phyloP scores from a whole-genome alignment of 2,888 invertebrate species.

The Hypselothyrea guttata region DNA sequence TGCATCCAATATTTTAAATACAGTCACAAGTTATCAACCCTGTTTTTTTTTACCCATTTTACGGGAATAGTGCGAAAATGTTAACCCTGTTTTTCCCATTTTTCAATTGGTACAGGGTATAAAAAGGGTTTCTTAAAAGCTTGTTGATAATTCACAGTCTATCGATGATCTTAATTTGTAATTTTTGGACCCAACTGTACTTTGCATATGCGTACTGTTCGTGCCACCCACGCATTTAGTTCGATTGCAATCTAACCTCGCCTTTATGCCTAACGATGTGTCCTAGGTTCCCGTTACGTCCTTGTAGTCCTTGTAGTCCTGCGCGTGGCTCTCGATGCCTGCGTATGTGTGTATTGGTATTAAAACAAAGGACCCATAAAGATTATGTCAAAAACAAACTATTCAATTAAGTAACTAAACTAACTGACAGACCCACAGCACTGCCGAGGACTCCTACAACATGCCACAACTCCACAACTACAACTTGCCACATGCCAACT shows the following conservation, averaged over 20 bases:
- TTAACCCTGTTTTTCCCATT: too few relatives aligned
- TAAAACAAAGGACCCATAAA: slow-evolving; percentile 77
- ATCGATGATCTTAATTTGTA: background rate
- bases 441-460: slow-evolving; percentile 13
- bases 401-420: slow-evolving; percentile 78
- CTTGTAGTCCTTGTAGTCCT: slow-evolving; percentile 40
- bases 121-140: too few relatives aligned
- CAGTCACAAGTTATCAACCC: too few relatives aligned
- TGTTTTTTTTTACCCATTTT: too few relatives aligned
- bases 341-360: slow-evolving; percentile 45
- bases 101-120: too few relatives aligned
- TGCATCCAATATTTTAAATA: too few relatives aligned
- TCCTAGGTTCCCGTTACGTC: slow-evolving; percentile 57
- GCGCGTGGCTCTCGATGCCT: slow-evolving; percentile 19
- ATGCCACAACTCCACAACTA: slow-evolving; percentile 36
- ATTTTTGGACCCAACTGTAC: background rate
- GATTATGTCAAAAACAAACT: slow-evolving; percentile 77
- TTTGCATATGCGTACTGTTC: slow-evolving; percentile 32
- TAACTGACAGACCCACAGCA: slow-evolving; percentile 57
- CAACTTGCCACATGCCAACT: slow-evolving; percentile 45
- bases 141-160: too few relatives aligned
- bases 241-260: slow-evolving; percentile 58
- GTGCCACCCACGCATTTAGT: slow-evolving; percentile 47
- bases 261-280: slow-evolving; percentile 66
- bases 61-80: too few relatives aligned